Base-by-base conservation (phyloP, 2,113 vertebrate species). In the Agapornis roseicollis region DNA sequence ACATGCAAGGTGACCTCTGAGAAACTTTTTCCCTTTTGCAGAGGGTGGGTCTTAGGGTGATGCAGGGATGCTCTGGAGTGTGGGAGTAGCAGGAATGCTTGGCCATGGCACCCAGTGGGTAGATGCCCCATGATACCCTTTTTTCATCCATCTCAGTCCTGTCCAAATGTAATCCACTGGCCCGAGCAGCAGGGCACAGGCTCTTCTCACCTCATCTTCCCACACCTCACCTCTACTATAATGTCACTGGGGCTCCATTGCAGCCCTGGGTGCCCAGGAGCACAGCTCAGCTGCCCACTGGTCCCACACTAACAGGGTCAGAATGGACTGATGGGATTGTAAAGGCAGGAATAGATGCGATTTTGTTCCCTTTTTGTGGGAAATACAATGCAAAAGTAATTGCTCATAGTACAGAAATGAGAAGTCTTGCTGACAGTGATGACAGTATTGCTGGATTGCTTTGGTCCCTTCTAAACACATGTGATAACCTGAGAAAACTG, bases 1-100 rank as follows among this genome's bases (percentile, higher is more conserved):
- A 0, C 20, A 85, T 11, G 5, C 1, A 0, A 8, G 2, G 8
- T 39, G 33, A n/a, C 33, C 37, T 44, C 37, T 1, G 2, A 52
- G 50, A 46, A 10, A 29, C 33, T 29, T 72, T 33, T 20, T 29
- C 18, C 28, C 50, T 56, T 27, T 63, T 2, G 1, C 14, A 11
- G 27, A 8, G 5, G 1, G 3, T 58, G 33, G 24, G 7, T 73
- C 44, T 66, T 52, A 66, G 13, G 37, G 15, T 14, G 27, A 16
- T 64, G 24, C 53, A 76, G 47, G 19, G 64, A 20, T 76, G 39
- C 13, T 28, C 63, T 25, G 39, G 28, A 53, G 41, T 5, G 47
- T 61, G 39, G 6, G 39, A 55, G 19, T 7, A 61, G 16, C 22
- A 18, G 56, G 27, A 25, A 31, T 16, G 16, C 41, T 52, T 5